Base-by-base conservation (phyloP, 2,113 vertebrate genomes). In the Capra hircus region DNA sequence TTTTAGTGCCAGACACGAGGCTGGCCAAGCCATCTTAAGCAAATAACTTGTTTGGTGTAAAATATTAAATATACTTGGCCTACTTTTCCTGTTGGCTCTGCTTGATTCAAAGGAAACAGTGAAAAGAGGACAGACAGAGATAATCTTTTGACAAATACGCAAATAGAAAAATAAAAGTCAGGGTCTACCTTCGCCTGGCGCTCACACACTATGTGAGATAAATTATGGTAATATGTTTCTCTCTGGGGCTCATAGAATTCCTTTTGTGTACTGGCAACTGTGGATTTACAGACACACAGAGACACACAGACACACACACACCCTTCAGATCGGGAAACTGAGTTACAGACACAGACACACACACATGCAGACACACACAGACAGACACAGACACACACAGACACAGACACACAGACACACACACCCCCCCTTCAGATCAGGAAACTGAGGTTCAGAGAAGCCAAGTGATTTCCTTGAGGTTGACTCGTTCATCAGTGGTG, bases 41-140 rank as follows among this genome's bases (percentile, higher is more conserved):
- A 99, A 98, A 99, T 99, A 98, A 98, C 98, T 98, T 99, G 98
- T 98, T 99, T 99, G 98, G 98, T 97, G 92, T 99, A 98, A 99
- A 99, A 98, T 99, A 99, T 98, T 98, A 98, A 98, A 98, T 99
- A 98, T 98, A 98, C 97, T 98, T 97, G 97, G 98, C 97, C 91
- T 98, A 77, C 96, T 97, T 97, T 98, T 98, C 97, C 98, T 98
- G 53, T 83, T 97, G 97, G 92, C 84, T 96, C 55, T 74, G 40
- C 33, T 88, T 27, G 77, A 88, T 92, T 86, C 94, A 93, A 94
- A 90, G 83, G 52, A 92, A 95, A 55, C 50, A 30, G 95, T 36
- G 77, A 48, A 83, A 94, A 91, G 45, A 74, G 74, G 93, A 40
- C 74, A 52, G 82, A 93, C 28, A 19, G 21, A 25, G 16, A 90